Evolutionary conservation across 1,140 invertebrate species (phyloP).

Genomic region (Lepidurus packardi): DNA sequence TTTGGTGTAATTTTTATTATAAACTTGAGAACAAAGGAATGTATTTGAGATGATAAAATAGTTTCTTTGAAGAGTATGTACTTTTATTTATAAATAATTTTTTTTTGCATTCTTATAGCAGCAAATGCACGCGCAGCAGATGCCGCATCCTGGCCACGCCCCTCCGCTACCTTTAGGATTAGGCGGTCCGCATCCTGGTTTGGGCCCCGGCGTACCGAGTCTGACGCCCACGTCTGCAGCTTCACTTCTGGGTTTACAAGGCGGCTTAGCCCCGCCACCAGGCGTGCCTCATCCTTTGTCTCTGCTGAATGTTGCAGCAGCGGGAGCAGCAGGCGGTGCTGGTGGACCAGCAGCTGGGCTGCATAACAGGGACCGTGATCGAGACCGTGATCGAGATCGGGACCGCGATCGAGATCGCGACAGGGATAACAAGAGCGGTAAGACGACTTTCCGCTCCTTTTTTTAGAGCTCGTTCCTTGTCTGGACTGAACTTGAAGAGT

Average conservation of each 20-base stretch:
- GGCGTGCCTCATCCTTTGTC: constrained; percentile 34
- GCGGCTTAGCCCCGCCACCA: constrained; percentile 37
- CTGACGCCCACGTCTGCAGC: constrained; percentile 50
- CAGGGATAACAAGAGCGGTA: constrained; percentile 32
- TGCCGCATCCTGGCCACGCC: constrained; percentile 62
- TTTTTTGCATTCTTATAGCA: constrained; percentile 49
- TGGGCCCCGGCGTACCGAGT: constrained; percentile 49
- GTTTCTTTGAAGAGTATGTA: not conserved
- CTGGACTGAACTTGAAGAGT: not conserved
- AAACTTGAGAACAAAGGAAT: too few relatives aligned
- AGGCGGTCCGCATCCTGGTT: constrained; percentile 57
- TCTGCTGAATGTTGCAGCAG: constrained; percentile 34
- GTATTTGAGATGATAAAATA: too few relatives aligned
- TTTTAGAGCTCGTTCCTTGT: not conserved
- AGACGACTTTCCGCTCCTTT: not conserved
- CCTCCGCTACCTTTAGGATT: constrained; percentile 59
- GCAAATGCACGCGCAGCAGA: constrained; percentile 85
- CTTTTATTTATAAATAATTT: not conserved
- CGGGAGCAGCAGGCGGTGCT: constrained; percentile 36
- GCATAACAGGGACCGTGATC: constrained; percentile 30
- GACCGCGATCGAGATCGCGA: constrained; percentile 38
- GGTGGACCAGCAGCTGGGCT: constrained; percentile 30
- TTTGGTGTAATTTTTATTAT: too few relatives aligned
- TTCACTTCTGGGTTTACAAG: constrained; percentile 42
- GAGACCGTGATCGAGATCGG: constrained; percentile 36